A percentile compares a stretch with the other conserved stretches of the same genome.
Evolutionary conservation across 2,113 vertebrate species (phyloP).

Genomic region (Maylandia zebra): DNA sequence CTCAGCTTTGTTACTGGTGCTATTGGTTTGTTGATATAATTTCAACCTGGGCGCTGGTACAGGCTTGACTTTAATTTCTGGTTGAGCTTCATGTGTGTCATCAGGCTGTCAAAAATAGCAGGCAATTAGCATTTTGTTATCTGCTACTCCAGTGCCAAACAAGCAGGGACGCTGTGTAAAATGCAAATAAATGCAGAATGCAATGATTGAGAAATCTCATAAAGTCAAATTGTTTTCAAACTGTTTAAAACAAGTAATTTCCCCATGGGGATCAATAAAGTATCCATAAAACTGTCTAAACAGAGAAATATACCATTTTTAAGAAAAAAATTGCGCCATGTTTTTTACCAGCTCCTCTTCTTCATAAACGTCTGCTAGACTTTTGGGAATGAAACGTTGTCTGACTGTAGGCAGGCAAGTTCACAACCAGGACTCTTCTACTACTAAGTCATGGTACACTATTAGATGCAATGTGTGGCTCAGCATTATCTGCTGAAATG

Average conservation of each 20-base stretch:
- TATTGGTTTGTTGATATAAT: background rate
- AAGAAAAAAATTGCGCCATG: accelerated
- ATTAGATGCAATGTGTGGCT: background rate
- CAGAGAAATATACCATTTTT: background rate
- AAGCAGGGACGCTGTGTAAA: background rate
- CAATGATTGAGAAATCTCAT: background rate
- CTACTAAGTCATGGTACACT: background rate
- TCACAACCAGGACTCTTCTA: background rate
- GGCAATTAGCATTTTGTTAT: background rate
- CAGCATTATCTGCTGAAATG: background rate
- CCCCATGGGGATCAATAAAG: no score
- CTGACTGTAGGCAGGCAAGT: background rate
- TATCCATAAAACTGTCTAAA: background rate
- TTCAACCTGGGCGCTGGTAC: background rate
- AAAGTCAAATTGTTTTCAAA: background rate
- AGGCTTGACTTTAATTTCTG: background rate
- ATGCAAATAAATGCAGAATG: background rate
- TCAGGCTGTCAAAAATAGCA: background rate
- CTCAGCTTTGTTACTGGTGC: background rate
- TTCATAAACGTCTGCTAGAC: background rate
- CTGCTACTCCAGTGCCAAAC: background rate
- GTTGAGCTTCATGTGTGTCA: background rate
- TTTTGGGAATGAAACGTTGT: background rate
- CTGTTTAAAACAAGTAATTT: accelerated
- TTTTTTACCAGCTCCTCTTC: background rate